Evolutionary conservation across 2,113 vertebrate species (phyloP).

Genomic region (Thunnus thynnus): DNA sequence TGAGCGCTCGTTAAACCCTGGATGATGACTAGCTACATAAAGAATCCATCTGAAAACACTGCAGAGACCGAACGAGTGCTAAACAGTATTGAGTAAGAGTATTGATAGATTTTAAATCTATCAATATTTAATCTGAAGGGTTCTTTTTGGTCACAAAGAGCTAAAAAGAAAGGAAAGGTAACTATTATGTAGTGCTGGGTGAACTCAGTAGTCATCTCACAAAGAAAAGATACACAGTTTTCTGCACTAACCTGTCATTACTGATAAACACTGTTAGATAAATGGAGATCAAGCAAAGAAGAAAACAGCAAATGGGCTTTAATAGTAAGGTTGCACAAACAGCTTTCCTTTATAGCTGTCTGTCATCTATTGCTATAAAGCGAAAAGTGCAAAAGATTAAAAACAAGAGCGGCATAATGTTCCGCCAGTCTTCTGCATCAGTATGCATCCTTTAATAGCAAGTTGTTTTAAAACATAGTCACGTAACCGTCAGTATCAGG

Average conservation of each 20-base stretch:
- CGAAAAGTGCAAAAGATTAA: background rate
- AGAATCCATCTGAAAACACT: background rate
- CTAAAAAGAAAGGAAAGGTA: background rate
- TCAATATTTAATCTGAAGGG: background rate
- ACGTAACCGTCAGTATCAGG: background rate
- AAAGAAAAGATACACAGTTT: background rate
- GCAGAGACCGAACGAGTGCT: too few relatives aligned
- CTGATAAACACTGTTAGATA: slow-evolving; percentile 24
- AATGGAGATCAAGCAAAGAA: slow-evolving; percentile 25
- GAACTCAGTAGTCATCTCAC: background rate
- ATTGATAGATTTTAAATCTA: background rate
- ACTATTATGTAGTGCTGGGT: background rate
- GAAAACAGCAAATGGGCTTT: slow-evolving; percentile 16
- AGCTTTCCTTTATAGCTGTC: slow-evolving; percentile 14
- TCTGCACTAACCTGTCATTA: slow-evolving; percentile 32
- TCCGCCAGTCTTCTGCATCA: background rate
- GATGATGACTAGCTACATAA: slow-evolving; percentile 21
- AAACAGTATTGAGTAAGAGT: too few relatives aligned
- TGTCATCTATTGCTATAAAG: background rate
- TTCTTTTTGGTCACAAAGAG: background rate
- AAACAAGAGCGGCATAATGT: background rate
- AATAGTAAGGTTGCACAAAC: background rate
- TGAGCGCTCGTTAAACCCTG: slow-evolving; percentile 30
- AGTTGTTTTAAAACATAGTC: background rate
- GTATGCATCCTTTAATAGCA: background rate